Conservation (phyloP, 30 jellyfish, hydroid and myxozoan species). For the Morbakka virulenta region DNA sequence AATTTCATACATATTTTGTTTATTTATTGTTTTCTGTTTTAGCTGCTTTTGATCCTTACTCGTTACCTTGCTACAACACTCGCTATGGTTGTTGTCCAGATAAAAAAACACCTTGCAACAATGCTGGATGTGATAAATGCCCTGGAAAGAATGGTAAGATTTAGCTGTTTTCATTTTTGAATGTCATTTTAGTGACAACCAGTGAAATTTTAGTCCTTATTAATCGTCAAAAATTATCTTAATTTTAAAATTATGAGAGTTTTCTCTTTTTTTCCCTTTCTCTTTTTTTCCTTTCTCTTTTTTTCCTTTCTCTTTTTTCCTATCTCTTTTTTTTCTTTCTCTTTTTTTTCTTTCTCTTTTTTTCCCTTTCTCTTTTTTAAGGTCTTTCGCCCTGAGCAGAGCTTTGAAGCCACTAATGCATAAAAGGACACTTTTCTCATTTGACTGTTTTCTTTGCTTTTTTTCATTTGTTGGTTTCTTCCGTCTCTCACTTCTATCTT, state of each 20-base stretch:
- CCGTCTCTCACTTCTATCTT: too few relatives aligned
- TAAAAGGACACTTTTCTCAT: too few relatives aligned
- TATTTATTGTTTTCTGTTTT: too few relatives aligned
- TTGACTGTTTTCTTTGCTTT: too few relatives aligned
- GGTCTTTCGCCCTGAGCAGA: too few relatives aligned
- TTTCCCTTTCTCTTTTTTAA: not conserved
- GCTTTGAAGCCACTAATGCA: too few relatives aligned
- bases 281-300: not conserved
- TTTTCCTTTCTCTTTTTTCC: not conserved
- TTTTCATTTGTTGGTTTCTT: too few relatives aligned
- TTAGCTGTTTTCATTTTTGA: not conserved
- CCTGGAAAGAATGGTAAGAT: not conserved
- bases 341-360: not conserved
- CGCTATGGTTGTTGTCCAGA: conserved; percentile 71
- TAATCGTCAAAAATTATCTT: not conserved
- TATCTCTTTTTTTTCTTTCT: not conserved
- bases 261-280: not conserved
- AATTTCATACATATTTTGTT: too few relatives aligned
- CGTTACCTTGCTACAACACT: conserved; percentile 49
- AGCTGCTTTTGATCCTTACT: conserved; percentile 36
- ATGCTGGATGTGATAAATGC: conserved; percentile 60
- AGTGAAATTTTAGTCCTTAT: not conserved
- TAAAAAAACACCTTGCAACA: conserved; percentile 51
- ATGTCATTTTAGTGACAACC: too few relatives aligned
- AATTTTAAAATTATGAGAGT: not conserved